These are phyloP conservation scores for Eriocheir sinensis DNA, from an alignment of 1,140 invertebrate genomes.

Conservation along the genomic window DNA sequence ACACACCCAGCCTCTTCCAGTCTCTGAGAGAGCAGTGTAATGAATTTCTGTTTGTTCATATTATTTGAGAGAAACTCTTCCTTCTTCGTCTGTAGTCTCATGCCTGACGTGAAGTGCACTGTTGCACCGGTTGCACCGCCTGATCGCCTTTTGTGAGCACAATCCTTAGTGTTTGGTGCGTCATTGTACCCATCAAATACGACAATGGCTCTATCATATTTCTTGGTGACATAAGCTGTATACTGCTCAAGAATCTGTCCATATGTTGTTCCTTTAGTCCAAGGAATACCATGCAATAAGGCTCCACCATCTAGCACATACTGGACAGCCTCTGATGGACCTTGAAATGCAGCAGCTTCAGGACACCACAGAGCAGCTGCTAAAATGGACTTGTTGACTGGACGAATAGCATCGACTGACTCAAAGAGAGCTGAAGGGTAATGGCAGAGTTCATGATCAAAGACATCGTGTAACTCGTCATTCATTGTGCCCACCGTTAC, in stretches of 20 bases:
- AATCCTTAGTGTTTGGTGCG: neutral
- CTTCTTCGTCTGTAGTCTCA: neutral
- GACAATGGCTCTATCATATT: neutral
- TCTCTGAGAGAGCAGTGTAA: neutral
- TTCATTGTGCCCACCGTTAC: neutral
- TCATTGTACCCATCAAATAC: neutral
- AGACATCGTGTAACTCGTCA: neutral
- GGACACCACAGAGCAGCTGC: constrained; percentile 6
- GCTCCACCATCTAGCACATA: constrained; percentile 20
- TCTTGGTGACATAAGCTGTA: neutral
- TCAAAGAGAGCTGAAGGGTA: neutral
- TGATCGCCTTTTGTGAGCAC: neutral
- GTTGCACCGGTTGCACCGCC: neutral
- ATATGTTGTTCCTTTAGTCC: neutral
- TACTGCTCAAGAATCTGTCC: neutral
- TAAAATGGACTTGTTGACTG: neutral
- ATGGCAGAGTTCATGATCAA: neutral
- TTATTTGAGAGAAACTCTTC: constrained; percentile 36
- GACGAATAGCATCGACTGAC: neutral
- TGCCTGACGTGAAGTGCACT: neutral
- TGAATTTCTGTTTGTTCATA: neutral
- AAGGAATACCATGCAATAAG: neutral
- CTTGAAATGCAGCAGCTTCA: neutral
- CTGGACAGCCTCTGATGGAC: neutral
- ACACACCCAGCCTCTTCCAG: neutral